phyloP scores from a whole-genome alignment of 1,140 invertebrate genomes.

The Leptestheria dahalacensis region DNA sequence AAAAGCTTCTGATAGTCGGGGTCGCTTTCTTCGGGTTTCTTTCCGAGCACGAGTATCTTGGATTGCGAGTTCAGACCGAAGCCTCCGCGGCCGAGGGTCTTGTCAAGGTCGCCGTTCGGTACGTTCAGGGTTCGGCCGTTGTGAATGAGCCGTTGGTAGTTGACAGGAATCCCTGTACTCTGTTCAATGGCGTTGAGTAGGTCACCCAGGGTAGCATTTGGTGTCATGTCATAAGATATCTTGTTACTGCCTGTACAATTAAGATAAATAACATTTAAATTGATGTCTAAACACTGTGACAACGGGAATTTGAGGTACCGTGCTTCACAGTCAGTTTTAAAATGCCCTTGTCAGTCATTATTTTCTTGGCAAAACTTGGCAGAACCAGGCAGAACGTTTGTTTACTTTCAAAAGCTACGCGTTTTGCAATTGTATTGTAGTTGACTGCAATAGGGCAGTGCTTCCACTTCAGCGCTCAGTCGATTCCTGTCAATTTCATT shows the following conservation, averaged over 20 bases:
- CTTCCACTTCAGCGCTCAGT: no score
- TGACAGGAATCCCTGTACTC: background rate
- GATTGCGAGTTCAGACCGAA: background rate
- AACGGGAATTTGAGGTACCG: no score
- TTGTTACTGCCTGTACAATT: background rate
- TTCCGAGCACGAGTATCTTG: slow-evolving; percentile 2
- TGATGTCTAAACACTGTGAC: no score
- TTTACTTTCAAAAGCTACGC: no score
- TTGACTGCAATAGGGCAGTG: no score
- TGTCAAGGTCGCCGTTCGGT: background rate
- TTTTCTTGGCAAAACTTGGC: background rate
- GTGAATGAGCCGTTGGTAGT: slow-evolving; percentile 2
- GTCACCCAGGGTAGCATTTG: background rate
- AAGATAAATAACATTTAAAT: background rate
- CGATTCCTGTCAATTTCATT: no score
- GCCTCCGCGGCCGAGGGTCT: background rate
- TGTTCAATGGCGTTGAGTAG: background rate
- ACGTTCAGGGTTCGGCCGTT: slow-evolving; percentile 3
- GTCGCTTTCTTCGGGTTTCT: slow-evolving; percentile 3
- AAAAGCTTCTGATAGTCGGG: background rate
- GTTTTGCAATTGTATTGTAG: no score
- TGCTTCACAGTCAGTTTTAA: no score
- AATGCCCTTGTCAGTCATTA: background rate
- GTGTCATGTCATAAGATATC: background rate
- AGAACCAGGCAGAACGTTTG: background rate